Base-by-base conservation (phyloP, 92 coral and sea anemone species). In the Bergia puertoricense region DNA sequence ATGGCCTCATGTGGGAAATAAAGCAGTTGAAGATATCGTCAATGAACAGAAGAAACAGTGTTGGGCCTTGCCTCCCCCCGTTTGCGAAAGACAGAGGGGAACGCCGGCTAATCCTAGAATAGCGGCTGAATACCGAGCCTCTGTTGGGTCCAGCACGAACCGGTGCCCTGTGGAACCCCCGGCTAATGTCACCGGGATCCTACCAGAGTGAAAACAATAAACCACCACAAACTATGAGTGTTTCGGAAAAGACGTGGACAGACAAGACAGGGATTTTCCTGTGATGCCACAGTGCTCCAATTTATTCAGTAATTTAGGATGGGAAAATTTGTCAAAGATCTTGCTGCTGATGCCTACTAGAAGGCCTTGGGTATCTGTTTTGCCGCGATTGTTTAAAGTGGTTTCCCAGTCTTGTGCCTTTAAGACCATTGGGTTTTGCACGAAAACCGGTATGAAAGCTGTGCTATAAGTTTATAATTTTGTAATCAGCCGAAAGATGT, bases 121-220 rank as follows among this genome's bases (percentile, higher is more conserved):
- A 30, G 30, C 30, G 30, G 30, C 30, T 30, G 30, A 30, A 30
- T 30, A 30, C 30, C 30, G 30, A 30, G 30, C 30, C 30, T 30
- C 30, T 30, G 30, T 30, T 30, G 30, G 30, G 22, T 30, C 59
- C 38, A 83, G 75, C 42, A 83, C 77, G 30, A 30, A 30, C 30
- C 30, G 71, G 77, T 50, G 67, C 86, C 86, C 65, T 83, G 86
- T 23, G 86, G 86, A 44, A 83, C 86, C 20, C 86, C 41, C 16
- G 82, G 30, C 30, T 30, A 30, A 41, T 8, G 82, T 38, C 56
- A 78, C 51, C n/a, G 45, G 81, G 45, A 54, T n/a, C 5, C 41
- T 74, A 8, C 78, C 13, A 41, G 15, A 77, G 45, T 77, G 81
- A 77, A 51, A 42, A 38, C 81, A 51, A 77, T 77, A 15, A 4